Conservation (phyloP, 2,113 vertebrate species). For the Psilopogon haemacephalus region DNA sequence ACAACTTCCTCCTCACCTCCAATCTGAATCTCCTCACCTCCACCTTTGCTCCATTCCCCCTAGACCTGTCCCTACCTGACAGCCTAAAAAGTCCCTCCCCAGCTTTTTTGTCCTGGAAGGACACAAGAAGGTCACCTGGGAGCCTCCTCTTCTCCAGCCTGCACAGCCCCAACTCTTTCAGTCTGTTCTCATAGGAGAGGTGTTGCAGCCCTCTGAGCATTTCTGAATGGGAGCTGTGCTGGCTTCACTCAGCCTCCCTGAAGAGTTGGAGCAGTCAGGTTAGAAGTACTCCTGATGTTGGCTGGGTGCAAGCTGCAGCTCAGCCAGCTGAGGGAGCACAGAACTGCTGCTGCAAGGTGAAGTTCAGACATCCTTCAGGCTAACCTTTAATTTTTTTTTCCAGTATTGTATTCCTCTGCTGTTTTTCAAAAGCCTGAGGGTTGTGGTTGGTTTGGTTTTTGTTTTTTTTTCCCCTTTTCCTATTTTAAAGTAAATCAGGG, state of each 20-base stretch:
- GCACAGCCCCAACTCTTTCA: too few relatives aligned
- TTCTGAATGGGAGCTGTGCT: not conserved
- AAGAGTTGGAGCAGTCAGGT: not conserved
- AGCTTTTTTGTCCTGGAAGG: too few relatives aligned
- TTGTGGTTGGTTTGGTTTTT: too few relatives aligned
- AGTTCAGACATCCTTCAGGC: not conserved
- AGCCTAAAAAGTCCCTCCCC: too few relatives aligned
- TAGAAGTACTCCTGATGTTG: not conserved
- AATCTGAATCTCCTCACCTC: too few relatives aligned
- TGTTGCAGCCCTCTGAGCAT: too few relatives aligned
- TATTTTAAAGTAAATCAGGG: not conserved
- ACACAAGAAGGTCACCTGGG: too few relatives aligned
- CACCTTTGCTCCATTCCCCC: too few relatives aligned
- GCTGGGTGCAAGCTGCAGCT: not conserved
- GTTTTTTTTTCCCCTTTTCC: not conserved
- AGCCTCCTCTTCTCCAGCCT: too few relatives aligned
- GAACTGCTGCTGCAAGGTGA: not conserved
- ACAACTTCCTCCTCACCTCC: too few relatives aligned
- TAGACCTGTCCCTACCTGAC: too few relatives aligned
- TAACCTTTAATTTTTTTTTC: not conserved
- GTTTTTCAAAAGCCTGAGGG: not conserved
- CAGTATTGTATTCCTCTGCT: not conserved
- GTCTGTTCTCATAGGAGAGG: too few relatives aligned
- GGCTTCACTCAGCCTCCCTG: not conserved
- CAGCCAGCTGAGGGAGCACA: not conserved